Evolutionary conservation across 1,140 invertebrate genomes (phyloP), one percentile per base, ranked within the genome.

Genomic region (Limonius californicus): DNA sequence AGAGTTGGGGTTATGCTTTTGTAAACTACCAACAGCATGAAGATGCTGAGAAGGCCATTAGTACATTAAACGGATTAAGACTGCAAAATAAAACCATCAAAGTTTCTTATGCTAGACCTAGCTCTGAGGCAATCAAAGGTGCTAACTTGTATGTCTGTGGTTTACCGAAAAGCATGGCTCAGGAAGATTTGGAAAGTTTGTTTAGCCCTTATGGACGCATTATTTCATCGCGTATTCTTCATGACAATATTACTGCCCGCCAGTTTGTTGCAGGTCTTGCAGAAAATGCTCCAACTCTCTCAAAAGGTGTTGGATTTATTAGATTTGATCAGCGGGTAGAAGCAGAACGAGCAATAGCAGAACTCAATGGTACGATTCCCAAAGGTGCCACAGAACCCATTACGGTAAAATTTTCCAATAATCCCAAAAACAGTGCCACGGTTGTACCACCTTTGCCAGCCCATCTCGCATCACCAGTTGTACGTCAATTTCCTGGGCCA

Each of bases 51-150:
- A 97, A 97, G 80, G 97, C 97, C 56, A 98, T 99, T 74, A 93
- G 92, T 78, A 96, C 95, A 30, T 84, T 99, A 64, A 99, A 99
- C 81, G 96, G 96, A 67, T 86, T 99, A 61, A 85, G 96, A 70
- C 84, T 99, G 66, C 96, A 99, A 81, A 99, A 99, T 81, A 99
- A 99, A 87, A 98, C 95, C 23, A 99, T 99, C 73, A 99, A 96
- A 93, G 94, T 97, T 65, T 99, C 97, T 63, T 97, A 95, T 82
- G 97, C 97, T 66, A 86, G 97, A 74, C 97, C 97, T 61, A 97
- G 94, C 81, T 97, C 94, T 81, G 97, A 99, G 84, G 93, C 94
- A 72, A 99, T 99, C 79, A 99, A 99, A 82, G 97, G 97, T 70
- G 97, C 97, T 66, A 99, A 99, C 80, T 83, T 99, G 61, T 99